phyloP scores from a whole-genome alignment of 1,140 invertebrate genomes.

The Paracyclopina nana region DNA sequence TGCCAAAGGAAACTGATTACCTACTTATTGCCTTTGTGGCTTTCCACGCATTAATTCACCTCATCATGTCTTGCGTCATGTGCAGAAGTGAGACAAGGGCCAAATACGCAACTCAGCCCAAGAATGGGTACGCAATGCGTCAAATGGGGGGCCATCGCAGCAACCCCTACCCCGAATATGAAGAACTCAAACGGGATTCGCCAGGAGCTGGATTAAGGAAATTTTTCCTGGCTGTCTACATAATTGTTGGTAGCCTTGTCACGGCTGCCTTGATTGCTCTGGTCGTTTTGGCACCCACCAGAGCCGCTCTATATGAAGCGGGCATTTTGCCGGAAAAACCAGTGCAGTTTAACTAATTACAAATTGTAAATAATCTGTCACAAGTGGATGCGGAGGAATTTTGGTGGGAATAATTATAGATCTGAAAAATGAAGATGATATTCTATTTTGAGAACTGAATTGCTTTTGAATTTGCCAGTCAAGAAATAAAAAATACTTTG shows the following conservation, averaged over 20 bases:
- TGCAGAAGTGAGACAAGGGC: conserved; percentile 16
- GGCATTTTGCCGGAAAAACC: too few relatives aligned
- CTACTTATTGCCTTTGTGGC: conserved; percentile 67
- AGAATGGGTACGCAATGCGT: conserved; percentile 19
- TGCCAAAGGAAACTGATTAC: conserved; percentile 66
- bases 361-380: too few relatives aligned
- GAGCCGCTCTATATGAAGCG: neutral
- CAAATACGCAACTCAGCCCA: too few relatives aligned
- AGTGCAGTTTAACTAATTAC: too few relatives aligned
- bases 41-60: conserved; percentile 66
- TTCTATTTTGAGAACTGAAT: too few relatives aligned
- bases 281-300: conserved; percentile 43
- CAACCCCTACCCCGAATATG: conserved; percentile 17
- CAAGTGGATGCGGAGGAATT: too few relatives aligned
- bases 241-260: conserved; percentile 40
- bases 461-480: too few relatives aligned
- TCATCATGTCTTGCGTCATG: conserved; percentile 62
- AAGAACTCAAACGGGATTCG: conserved; percentile 18
- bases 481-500: too few relatives aligned
- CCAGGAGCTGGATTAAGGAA: conserved; percentile 36
- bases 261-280: conserved; percentile 44
- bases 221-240: conserved; percentile 47
- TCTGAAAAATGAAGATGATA: too few relatives aligned
- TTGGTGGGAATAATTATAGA: too few relatives aligned
- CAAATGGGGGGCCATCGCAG: conserved; percentile 20